Percentiles rank a stretch among this genome's conserved stretches.
phyloP scores from a whole-genome alignment of 2,888 invertebrate species.

The Poecilus cupreus region DNA sequence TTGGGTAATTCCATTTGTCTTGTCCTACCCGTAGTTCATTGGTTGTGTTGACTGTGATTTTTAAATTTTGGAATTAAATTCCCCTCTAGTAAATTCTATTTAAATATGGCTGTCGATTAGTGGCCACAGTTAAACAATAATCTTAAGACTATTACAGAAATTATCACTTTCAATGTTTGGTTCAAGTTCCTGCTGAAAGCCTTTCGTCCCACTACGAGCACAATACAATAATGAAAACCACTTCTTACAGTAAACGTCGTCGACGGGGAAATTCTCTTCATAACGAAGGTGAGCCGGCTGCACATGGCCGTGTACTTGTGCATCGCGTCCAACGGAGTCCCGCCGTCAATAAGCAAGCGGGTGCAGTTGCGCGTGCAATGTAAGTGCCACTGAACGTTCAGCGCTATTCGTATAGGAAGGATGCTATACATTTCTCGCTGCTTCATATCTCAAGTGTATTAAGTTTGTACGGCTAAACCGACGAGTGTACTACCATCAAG shows the following conservation, averaged over 20 bases:
- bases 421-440: not conserved
- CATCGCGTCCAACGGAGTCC: constrained; percentile 94
- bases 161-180: not conserved
- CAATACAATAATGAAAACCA: constrained; percentile 59
- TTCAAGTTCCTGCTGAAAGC: constrained; percentile 13
- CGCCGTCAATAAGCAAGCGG: constrained; percentile 91
- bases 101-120: too few relatives aligned
- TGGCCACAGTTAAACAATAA: too few relatives aligned
- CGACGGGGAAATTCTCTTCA: constrained; percentile 89
- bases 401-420: not conserved
- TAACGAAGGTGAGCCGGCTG: constrained; percentile 90
- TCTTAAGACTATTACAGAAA: too few relatives aligned
- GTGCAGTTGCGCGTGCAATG: constrained; percentile 89
- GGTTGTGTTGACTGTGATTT: too few relatives aligned
- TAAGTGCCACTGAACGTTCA: constrained; percentile 72
- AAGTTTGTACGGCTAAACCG: not conserved
- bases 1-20: too few relatives aligned
- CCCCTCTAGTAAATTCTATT: too few relatives aligned
- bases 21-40: too few relatives aligned
- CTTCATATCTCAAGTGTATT: constrained; percentile 5
- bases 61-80: too few relatives aligned
- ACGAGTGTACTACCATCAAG: not conserved
- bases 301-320: constrained; percentile 96
- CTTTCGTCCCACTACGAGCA: constrained; percentile 43
- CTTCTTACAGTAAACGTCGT: constrained; percentile 86